These are phyloP conservation scores for Machaerirhynchus nigripectus DNA, from an alignment of 2,113 vertebrate species.

Conservation along the genomic window DNA sequence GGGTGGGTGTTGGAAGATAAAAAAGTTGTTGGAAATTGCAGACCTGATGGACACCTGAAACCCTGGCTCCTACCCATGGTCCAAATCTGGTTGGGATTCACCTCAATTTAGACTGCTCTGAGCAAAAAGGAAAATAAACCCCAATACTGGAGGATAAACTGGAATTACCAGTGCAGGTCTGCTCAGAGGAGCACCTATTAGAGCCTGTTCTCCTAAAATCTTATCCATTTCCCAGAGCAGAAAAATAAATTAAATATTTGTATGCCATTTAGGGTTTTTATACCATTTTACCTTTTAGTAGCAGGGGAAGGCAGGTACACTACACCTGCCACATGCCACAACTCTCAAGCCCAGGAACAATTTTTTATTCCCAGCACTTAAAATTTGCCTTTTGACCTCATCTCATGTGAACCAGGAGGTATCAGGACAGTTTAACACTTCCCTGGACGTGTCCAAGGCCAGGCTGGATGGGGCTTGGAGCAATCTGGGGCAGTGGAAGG, in stretches of 20 bases:
- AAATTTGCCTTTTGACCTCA: not conserved
- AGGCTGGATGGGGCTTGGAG: not conserved
- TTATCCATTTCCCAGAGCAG: accelerated
- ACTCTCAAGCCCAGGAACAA: not conserved
- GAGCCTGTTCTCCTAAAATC: not conserved
- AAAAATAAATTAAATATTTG: not conserved
- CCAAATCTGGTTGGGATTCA: not conserved
- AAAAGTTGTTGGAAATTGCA: not conserved
- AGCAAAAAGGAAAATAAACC: not conserved
- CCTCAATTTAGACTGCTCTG: not conserved
- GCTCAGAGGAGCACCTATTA: too few relatives aligned
- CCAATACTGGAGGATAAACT: not conserved
- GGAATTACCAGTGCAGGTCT: not conserved
- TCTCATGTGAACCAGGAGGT: not conserved
- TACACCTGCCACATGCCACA: not conserved
- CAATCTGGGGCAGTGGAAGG: not conserved
- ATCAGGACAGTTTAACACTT: not conserved
- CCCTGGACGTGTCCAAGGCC: not conserved
- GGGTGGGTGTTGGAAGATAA: not conserved
- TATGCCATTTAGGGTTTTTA: not conserved
- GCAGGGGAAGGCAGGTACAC: not conserved
- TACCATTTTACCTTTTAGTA: not conserved
- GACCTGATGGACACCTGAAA: not conserved
- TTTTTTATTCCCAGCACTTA: not conserved
- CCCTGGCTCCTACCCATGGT: not conserved